These are phyloP conservation scores for Dendroctonus ponderosae DNA, from an alignment of 1,140 invertebrate species.

Conservation along the genomic window DNA sequence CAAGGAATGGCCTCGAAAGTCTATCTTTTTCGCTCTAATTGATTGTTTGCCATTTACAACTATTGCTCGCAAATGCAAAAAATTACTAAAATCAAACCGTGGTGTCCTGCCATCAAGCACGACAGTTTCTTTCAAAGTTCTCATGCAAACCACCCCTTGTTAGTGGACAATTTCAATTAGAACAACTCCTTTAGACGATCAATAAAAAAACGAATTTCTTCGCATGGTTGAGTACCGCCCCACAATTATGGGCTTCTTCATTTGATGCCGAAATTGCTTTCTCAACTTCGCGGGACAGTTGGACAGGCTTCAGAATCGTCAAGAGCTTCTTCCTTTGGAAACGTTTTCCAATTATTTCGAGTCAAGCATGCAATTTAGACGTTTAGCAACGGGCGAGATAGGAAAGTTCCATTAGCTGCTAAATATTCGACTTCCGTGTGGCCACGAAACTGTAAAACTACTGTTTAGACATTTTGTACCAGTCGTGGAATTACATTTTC, in stretches of 20 bases:
- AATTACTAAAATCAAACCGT: too few species aligned
- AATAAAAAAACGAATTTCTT: too few species aligned
- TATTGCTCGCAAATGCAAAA: too few species aligned
- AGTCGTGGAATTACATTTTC: not conserved
- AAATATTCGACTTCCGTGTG: slow-evolving; percentile 25
- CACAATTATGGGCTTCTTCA: slow-evolving; percentile 6
- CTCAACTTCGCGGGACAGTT: slow-evolving; percentile 13
- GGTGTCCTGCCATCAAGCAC: too few species aligned
- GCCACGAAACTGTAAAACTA: slow-evolving; percentile 19
- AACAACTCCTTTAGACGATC: too few species aligned
- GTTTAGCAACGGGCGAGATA: slow-evolving; percentile 17
- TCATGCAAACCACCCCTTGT: too few species aligned
- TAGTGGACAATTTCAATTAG: too few species aligned
- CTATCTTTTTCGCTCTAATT: too few species aligned
- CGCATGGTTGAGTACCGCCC: too few species aligned
- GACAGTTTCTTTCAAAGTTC: too few species aligned
- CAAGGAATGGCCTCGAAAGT: too few species aligned
- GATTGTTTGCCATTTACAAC: too few species aligned
- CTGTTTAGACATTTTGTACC: slow-evolving; percentile 12
- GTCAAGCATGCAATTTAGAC: slow-evolving; percentile 23
- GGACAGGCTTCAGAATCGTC: slow-evolving; percentile 11
- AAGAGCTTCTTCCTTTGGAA: slow-evolving; percentile 16
- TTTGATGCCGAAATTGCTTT: slow-evolving; percentile 1
- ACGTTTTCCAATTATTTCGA: slow-evolving; percentile 15
- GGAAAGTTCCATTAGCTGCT: slow-evolving; percentile 20